Evolutionary conservation across 1,140 invertebrate genomes (phyloP).

Genomic region (Coelopa frigida): DNA sequence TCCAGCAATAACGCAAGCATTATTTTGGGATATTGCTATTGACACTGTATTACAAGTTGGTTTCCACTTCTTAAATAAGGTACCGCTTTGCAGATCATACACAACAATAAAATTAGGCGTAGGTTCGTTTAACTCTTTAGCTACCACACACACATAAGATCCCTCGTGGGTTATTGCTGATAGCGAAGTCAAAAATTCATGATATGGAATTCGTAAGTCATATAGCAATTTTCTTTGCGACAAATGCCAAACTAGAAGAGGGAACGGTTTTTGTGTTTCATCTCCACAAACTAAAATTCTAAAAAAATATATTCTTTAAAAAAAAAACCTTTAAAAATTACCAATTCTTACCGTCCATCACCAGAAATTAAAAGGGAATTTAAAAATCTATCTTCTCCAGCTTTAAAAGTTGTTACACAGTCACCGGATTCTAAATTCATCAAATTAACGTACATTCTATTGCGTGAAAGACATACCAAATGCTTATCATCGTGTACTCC

Average conservation of each 20-base stretch:
- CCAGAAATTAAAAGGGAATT: constrained; percentile 80
- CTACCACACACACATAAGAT: constrained; percentile 60
- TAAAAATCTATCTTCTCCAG: constrained; percentile 79
- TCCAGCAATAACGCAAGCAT: constrained; percentile 74
- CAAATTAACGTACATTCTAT: constrained; percentile 85
- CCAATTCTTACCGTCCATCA: constrained; percentile 63
- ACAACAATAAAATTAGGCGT: constrained; percentile 83
- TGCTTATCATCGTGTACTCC: constrained; percentile 72
- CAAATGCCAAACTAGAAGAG: constrained; percentile 82
- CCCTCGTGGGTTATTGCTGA: constrained; percentile 82
- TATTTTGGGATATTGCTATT: constrained; percentile 70
- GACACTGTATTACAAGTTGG: constrained; percentile 70
- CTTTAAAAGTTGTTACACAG: constrained; percentile 81
- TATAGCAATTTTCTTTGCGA: constrained; percentile 75
- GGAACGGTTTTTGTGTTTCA: constrained; percentile 85
- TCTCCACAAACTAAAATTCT: constrained; percentile 82
- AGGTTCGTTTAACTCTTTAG: constrained; percentile 71
- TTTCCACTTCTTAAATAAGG: constrained; percentile 85
- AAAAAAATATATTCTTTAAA: background rate
- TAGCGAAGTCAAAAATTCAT: constrained; percentile 77
- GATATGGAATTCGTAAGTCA: constrained; percentile 78
- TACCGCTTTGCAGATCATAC: constrained; percentile 87
- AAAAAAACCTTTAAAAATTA: background rate
- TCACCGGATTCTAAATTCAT: constrained; percentile 74
- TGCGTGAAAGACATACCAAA: constrained; percentile 72